These are phyloP conservation scores for Subanguina moxae DNA, from an alignment of 1,140 invertebrate species.

Conservation along the genomic window DNA sequence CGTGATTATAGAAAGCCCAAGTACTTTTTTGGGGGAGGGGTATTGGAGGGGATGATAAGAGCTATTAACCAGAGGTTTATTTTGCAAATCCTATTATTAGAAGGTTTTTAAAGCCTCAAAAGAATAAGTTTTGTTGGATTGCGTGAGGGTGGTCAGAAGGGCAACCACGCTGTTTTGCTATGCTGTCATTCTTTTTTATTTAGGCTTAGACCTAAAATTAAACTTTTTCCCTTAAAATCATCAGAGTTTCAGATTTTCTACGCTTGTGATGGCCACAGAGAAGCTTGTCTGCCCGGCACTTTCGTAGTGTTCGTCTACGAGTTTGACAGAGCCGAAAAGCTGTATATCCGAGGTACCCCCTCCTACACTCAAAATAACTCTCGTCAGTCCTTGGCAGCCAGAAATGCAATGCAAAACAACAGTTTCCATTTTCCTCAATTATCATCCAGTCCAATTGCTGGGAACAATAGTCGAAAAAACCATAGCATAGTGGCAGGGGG, in stretches of 20 bases:
- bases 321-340: constrained; percentile 16
- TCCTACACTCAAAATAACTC: background rate
- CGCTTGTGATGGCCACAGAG: constrained; percentile 23
- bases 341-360: constrained; percentile 10
- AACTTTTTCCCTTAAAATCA: background rate
- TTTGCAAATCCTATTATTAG: too few species aligned
- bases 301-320: constrained; percentile 34
- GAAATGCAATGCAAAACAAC: background rate
- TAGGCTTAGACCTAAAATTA: background rate
- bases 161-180: too few species aligned
- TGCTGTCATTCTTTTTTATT: background rate
- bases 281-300: constrained; percentile 26
- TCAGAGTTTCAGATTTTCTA: constrained; percentile 27
- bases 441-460: background rate
- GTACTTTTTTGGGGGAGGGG: too few species aligned
- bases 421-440: background rate
- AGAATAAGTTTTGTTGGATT: too few species aligned
- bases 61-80: too few species aligned
- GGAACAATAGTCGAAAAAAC: background rate
- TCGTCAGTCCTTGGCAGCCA: background rate
- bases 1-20: too few species aligned
- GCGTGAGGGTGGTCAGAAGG: too few species aligned
- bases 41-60: too few species aligned
- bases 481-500: too few species aligned
- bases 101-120: too few species aligned